Conservation (phyloP, 2,797 vertebrate species). For the Limosa lapponica region DNA sequence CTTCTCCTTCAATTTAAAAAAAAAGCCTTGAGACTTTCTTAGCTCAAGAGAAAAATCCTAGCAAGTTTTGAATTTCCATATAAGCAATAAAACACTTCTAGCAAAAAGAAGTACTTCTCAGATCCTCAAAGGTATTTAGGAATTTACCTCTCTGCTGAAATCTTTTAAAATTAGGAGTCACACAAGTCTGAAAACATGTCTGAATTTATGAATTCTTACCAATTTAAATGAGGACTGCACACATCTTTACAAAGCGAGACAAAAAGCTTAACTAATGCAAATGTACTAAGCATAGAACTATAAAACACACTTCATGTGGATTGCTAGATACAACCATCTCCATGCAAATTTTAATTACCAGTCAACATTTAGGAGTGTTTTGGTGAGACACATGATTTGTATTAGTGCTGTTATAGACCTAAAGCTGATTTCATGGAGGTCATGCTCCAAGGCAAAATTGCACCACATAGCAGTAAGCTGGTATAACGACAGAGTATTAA, state of each 20-base stretch:
- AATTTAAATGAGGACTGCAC: background rate
- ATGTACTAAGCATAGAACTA: background rate
- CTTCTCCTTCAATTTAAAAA: constrained; percentile 31
- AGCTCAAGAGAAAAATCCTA: background rate
- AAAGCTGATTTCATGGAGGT: background rate
- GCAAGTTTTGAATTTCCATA: background rate
- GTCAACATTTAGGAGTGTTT: background rate
- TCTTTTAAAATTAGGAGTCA: background rate
- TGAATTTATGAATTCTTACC: background rate
- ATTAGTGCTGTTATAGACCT: background rate
- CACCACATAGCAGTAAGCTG: background rate
- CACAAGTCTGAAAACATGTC: background rate
- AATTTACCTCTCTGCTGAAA: background rate
- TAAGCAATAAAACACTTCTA: background rate
- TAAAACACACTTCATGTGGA: background rate
- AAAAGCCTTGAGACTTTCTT: background rate
- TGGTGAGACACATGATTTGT: background rate
- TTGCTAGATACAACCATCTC: background rate
- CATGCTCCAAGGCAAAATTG: background rate
- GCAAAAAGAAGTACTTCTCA: background rate
- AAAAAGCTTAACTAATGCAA: background rate
- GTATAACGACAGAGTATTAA: background rate
- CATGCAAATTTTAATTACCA: background rate
- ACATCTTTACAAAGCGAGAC: background rate
- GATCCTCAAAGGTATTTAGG: background rate